Percentiles rank a stretch among this genome's conserved stretches.
Conservation (phyloP, 2,113 vertebrate species). For the Cyprinodon brontotheroides region DNA sequence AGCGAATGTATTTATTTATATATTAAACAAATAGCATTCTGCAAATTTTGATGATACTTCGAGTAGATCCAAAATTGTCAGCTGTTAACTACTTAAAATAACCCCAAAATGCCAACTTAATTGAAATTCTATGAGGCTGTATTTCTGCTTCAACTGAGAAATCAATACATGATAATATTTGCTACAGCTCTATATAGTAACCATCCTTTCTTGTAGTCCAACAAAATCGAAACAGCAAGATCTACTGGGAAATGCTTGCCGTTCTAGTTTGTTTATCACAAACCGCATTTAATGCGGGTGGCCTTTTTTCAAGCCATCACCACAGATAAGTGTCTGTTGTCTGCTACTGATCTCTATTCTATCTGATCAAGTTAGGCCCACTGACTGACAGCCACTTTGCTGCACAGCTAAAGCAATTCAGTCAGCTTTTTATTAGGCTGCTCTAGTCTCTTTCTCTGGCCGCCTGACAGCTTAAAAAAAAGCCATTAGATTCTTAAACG, state of each 20-base stretch:
- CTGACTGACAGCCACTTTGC: constrained; percentile 71
- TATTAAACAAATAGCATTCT: neutral
- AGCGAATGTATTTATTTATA: too few species aligned
- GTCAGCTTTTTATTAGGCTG: constrained; percentile 62
- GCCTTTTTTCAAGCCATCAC: constrained; percentile 53
- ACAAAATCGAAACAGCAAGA: neutral
- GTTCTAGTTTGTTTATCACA: constrained; percentile 17
- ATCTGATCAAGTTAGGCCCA: constrained; percentile 68
- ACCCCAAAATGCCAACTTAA: neutral
- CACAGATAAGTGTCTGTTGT: constrained; percentile 67
- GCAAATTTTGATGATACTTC: neutral
- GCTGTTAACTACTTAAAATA: neutral
- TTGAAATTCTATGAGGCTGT: neutral
- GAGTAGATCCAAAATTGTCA: neutral
- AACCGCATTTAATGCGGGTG: constrained; percentile 29
- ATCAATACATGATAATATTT: neutral
- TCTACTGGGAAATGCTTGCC: constrained; percentile 25
- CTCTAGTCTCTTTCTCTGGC: constrained; percentile 42
- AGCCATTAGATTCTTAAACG: constrained; percentile 29
- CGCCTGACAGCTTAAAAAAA: constrained; percentile 42
- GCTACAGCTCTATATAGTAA: neutral
- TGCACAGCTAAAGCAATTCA: constrained; percentile 65
- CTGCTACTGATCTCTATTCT: constrained; percentile 65
- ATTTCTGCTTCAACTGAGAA: neutral
- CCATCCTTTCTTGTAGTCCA: neutral